phyloP scores from a whole-genome alignment of 2,888 invertebrate genomes.

The Drosophila demipolita region DNA sequence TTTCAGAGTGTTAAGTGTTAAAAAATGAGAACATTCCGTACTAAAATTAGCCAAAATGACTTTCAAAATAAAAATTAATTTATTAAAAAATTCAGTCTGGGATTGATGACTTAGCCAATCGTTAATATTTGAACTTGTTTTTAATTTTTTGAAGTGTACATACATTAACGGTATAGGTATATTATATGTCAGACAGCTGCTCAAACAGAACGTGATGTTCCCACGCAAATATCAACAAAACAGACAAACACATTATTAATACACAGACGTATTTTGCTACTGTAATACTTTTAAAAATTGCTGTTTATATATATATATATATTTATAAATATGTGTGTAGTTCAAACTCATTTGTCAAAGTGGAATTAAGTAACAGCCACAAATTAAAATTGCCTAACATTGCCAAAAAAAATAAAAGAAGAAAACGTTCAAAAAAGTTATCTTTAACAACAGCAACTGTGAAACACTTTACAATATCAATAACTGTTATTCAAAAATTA shows the following conservation, averaged over 20 bases:
- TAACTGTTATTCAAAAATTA: neutral
- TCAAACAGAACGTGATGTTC: conserved; percentile 49
- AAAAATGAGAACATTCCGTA: neutral
- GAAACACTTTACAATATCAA: conserved; percentile 1
- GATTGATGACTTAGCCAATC: neutral
- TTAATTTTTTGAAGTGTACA: neutral
- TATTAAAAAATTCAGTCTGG: neutral
- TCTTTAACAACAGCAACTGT: neutral
- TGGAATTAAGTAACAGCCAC: neutral
- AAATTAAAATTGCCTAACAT: conserved; percentile 7
- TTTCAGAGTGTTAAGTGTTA: neutral
- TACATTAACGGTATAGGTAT: neutral
- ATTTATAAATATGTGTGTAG: neutral
- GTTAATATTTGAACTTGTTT: neutral
- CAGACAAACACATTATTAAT: conserved; percentile 3
- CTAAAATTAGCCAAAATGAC: neutral
- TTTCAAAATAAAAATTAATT: neutral
- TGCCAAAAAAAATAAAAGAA: neutral
- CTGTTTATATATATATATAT: neutral
- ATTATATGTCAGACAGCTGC: conserved; percentile 38
- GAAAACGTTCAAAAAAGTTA: neutral
- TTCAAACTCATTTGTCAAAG: conserved; percentile 8
- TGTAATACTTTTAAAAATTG: conserved; percentile 16
- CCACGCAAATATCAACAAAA: conserved; percentile 38
- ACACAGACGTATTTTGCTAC: conserved; percentile 1